A percentile compares a stretch with the other conserved stretches of the same genome.
phyloP scores from a whole-genome alignment of 2,113 vertebrate species.

The Riparia riparia region DNA sequence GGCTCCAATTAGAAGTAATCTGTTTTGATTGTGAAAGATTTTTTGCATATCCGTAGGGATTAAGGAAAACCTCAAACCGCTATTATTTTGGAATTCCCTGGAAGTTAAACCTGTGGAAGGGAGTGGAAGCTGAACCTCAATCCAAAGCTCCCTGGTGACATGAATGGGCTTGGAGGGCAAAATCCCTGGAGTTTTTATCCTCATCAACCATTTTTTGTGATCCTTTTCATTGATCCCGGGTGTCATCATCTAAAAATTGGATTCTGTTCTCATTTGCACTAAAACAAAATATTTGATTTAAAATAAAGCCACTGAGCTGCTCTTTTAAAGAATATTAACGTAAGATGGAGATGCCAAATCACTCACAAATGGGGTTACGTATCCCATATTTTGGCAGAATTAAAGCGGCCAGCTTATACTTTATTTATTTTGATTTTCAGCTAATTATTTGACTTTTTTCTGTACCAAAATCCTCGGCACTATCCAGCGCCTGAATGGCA shows the following conservation, averaged over 20 bases:
- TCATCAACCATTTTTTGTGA: no score
- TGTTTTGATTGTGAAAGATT: neutral
- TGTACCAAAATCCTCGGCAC: neutral
- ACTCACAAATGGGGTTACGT: accelerated
- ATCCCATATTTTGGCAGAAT: neutral
- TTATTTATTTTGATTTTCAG: neutral
- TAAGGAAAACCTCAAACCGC: neutral
- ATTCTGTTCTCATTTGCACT: accelerated
- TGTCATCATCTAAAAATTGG: neutral
- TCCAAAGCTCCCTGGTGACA: no score
- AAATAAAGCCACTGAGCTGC: neutral
- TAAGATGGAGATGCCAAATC: neutral
- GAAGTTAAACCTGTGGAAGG: neutral
- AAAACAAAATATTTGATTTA: neutral
- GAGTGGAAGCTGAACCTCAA: accelerated
- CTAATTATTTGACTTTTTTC: neutral
- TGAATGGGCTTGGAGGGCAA: neutral
- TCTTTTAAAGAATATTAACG: neutral
- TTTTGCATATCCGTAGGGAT: neutral
- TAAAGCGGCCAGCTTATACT: neutral
- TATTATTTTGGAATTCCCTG: neutral
- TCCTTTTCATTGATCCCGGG: neutral
- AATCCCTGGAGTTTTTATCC: neutral
- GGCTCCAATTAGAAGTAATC: neutral
- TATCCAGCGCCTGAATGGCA: neutral